Conservation (phyloP, 2,797 vertebrate species). For the Ara ararauna region DNA sequence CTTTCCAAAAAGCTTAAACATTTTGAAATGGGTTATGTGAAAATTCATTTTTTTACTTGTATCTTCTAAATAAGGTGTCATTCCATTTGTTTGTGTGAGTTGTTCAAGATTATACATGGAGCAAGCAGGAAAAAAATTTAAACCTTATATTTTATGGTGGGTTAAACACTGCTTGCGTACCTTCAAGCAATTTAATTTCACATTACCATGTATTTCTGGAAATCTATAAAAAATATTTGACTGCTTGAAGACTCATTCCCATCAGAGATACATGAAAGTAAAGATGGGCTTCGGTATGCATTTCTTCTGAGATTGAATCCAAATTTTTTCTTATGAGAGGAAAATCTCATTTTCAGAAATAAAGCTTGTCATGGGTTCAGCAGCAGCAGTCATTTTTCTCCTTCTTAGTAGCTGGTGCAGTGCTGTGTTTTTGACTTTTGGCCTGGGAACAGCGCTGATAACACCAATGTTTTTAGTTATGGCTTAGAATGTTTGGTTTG, state of each 20-base stretch:
- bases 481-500: too few relatives aligned
- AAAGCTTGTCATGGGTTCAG: neutral
- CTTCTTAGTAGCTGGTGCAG: too few relatives aligned
- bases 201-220: neutral
- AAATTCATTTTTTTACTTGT: neutral
- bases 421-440: too few relatives aligned
- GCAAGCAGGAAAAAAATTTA: neutral
- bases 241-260: neutral
- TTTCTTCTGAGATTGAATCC: neutral
- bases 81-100: neutral
- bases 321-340: neutral
- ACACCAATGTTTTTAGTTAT: too few relatives aligned
- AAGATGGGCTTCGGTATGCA: neutral
- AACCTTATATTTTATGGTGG: neutral
- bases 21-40: neutral
- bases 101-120: neutral
- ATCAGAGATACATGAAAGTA: neutral
- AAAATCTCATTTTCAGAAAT: neutral
- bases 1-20: neutral
- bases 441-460: too few relatives aligned
- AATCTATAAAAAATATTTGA: neutral
- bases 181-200: neutral
- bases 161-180: neutral
- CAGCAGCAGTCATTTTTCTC: too few relatives aligned
- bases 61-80: neutral